Conservation (phyloP, 2,113 vertebrate genomes). For the Geococcyx californianus region DNA sequence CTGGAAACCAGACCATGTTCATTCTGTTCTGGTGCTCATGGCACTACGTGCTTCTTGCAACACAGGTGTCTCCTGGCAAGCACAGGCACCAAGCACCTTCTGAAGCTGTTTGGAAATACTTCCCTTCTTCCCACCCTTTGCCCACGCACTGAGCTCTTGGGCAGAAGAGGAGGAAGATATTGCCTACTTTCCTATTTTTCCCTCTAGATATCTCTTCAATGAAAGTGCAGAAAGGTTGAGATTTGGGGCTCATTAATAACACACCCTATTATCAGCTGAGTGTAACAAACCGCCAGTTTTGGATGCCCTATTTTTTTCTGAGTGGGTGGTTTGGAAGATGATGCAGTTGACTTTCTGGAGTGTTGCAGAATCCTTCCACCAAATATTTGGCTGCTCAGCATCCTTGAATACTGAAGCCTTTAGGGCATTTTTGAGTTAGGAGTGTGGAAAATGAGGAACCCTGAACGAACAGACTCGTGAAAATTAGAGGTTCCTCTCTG, state of each 20-base stretch:
- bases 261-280: slow-evolving; percentile 43
- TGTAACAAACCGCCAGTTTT: slow-evolving; percentile 42
- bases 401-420: slow-evolving; percentile 46
- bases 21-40: fast-evolving
- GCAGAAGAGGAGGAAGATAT: neutral
- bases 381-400: slow-evolving; percentile 24
- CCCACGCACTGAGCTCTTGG: neutral
- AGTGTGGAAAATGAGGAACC: slow-evolving; percentile 53
- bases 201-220: neutral
- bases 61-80: neutral
- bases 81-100: neutral
- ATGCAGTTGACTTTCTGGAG: slow-evolving; percentile 23
- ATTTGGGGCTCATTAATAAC: neutral
- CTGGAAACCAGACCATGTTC: neutral
- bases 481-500: slow-evolving; percentile 61
- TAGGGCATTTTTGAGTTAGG: slow-evolving; percentile 25
- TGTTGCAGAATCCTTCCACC: neutral
- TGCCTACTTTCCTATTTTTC: neutral
- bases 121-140: neutral
- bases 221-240: slow-evolving; percentile 5
- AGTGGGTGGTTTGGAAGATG: slow-evolving; percentile 48
- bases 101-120: neutral
- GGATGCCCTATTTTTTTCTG: slow-evolving; percentile 57
- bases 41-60: neutral
- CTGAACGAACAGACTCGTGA: slow-evolving; percentile 56